Percentiles rank a stretch among this genome's conserved stretches.
Evolutionary conservation across 2,797 vertebrate genomes (phyloP).

Genomic region (Chlorospingus flavigularis): DNA sequence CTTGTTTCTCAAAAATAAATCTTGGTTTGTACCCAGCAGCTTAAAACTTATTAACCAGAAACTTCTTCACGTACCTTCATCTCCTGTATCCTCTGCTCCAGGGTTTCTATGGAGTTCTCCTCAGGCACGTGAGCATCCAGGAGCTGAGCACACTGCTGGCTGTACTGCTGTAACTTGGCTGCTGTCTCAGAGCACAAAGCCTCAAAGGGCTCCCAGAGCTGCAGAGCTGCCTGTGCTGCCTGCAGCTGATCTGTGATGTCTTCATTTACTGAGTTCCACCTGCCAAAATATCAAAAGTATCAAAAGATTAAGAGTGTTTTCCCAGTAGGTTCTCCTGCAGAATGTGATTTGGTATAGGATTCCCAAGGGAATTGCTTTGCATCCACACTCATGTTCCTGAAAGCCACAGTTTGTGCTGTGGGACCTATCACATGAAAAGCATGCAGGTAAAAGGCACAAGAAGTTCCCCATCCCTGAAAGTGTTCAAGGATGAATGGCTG

Average conservation of each 20-base stretch:
- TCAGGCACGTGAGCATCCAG: constrained; percentile 47
- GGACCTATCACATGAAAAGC: background rate
- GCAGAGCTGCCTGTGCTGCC: constrained; percentile 61
- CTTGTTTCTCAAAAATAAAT: background rate
- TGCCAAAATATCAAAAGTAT: constrained; percentile 47
- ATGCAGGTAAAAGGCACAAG: background rate
- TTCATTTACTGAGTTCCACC: constrained; percentile 78
- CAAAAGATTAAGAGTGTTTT: background rate
- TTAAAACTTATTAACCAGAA: background rate
- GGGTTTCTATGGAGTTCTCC: constrained; percentile 62
- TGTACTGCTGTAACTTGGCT: constrained; percentile 54
- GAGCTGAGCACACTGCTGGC: constrained; percentile 65
- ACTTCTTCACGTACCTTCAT: constrained; percentile 71
- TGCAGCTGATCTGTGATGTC: constrained; percentile 70
- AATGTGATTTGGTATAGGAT: background rate
- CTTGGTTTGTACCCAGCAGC: background rate
- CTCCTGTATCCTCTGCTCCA: constrained; percentile 62
- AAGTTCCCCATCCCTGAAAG: background rate
- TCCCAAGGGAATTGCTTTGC: background rate
- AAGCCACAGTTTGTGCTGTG: background rate
- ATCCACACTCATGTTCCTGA: background rate
- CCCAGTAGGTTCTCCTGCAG: background rate
- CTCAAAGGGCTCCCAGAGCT: constrained; percentile 76
- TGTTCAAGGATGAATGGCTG: background rate
- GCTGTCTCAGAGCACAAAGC: constrained; percentile 27